Evolutionary conservation across 2,888 invertebrate genomes (phyloP).

Genomic region (Saturnia pavonia): DNA sequence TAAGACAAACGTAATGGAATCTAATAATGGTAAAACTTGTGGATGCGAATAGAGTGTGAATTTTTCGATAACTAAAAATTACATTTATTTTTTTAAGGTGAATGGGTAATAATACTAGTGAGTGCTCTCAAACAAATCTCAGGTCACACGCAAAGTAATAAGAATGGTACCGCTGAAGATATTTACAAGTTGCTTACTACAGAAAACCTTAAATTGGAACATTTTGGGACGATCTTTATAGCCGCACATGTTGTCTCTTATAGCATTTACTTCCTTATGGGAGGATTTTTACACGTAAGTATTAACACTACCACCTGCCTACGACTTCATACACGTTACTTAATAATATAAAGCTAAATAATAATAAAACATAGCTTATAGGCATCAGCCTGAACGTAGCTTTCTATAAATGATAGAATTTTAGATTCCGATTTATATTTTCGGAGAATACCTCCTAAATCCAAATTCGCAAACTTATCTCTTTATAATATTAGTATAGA

Average conservation of each 20-base stretch:
- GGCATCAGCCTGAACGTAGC: no score
- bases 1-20: no score
- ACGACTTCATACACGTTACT: neutral
- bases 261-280: constrained; percentile 82
- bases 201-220: constrained; percentile 77
- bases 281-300: constrained; percentile 87
- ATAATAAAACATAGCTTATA: no score
- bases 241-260: constrained; percentile 79
- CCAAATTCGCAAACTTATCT: no score
- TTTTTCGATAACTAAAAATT: neutral
- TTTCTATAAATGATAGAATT: no score
- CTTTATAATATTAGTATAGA: no score
- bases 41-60: neutral
- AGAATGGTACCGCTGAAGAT: constrained; percentile 55
- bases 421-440: no score
- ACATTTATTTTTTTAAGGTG: constrained; percentile 73
- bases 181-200: constrained; percentile 68
- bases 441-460: no score
- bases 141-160: constrained; percentile 64
- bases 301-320: neutral
- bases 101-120: constrained; percentile 85
- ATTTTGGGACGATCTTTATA: constrained; percentile 74
- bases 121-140: constrained; percentile 82
- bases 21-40: neutral
- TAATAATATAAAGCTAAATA: neutral